phyloP scores from a whole-genome alignment of 2,113 vertebrate species.

The Vanacampus margaritifer region DNA sequence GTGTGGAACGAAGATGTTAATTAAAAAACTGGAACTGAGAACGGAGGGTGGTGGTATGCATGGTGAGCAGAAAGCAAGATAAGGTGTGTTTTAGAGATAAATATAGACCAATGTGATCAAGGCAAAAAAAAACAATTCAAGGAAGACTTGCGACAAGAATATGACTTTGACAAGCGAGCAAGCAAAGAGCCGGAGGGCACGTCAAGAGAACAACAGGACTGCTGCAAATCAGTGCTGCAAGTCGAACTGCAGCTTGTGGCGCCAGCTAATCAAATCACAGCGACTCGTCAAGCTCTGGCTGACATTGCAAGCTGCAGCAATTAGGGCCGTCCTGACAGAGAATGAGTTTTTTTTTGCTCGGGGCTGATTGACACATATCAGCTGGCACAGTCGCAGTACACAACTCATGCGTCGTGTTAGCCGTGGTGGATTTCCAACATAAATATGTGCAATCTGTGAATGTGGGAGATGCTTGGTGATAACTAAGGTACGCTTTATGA shows the following conservation, averaged over 20 bases:
- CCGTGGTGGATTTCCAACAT: constrained; percentile 6
- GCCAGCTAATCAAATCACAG: constrained; percentile 35
- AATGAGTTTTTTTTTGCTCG: constrained; percentile 5
- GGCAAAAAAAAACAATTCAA: no score
- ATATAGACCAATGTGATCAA: no score
- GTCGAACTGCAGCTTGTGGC: constrained; percentile 16
- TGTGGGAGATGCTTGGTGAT: constrained; percentile 1
- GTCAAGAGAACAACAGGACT: not conserved
- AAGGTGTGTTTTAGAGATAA: no score
- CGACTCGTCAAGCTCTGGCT: constrained; percentile 21
- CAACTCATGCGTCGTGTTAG: constrained; percentile 9
- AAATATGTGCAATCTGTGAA: constrained; percentile 22
- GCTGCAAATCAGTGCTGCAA: not conserved
- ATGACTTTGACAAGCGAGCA: constrained; percentile 1
- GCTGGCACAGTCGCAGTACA: not conserved
- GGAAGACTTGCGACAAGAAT: not conserved
- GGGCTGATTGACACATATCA: constrained; percentile 24
- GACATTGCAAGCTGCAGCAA: constrained; percentile 21
- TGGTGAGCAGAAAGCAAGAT: no score
- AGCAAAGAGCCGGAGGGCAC: not conserved
- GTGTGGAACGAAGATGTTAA: no score
- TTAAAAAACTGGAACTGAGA: no score
- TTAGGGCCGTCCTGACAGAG: constrained; percentile 11
- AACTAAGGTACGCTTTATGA: constrained; percentile 12
- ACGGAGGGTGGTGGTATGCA: no score